Percentiles rank a stretch among this genome's conserved stretches.
These are phyloP conservation scores for Lanius ludovicianus DNA, from an alignment of 2,113 vertebrate genomes.

Conservation along the genomic window DNA sequence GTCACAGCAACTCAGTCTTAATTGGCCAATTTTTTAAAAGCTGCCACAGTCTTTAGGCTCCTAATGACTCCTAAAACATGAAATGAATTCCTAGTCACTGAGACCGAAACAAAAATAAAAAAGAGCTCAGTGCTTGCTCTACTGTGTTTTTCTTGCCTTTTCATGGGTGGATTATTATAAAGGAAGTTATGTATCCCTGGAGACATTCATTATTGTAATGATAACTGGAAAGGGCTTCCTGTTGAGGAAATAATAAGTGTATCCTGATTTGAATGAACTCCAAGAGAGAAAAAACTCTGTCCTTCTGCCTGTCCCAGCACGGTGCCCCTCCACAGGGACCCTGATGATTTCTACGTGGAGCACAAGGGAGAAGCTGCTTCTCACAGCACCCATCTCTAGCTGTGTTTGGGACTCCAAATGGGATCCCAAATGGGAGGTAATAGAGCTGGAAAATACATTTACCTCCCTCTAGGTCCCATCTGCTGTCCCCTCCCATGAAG, in stretches of 20 bases:
- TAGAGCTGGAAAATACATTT: neutral
- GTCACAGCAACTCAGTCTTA: conserved; percentile 2
- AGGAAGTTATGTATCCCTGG: conserved; percentile 43
- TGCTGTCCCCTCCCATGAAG: neutral
- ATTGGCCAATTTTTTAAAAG: conserved; percentile 42
- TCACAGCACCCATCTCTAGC: neutral
- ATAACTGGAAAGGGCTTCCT: conserved; percentile 53
- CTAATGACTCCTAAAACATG: conserved; percentile 51
- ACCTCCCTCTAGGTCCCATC: neutral
- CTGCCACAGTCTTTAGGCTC: conserved; percentile 55
- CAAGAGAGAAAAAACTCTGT: neutral
- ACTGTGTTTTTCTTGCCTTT: conserved; percentile 40
- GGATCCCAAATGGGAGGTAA: neutral
- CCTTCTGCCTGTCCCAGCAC: neutral
- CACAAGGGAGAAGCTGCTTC: neutral
- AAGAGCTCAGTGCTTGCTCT: neutral
- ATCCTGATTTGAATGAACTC: conserved; percentile 24
- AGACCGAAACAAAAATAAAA: conserved; percentile 26
- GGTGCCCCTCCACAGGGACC: neutral
- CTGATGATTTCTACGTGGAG: accelerated
- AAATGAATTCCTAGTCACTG: conserved; percentile 36
- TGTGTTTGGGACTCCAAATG: neutral
- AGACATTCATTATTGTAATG: conserved; percentile 49
- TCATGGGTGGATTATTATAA: conserved; percentile 36
- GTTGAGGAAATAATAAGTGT: conserved; percentile 49